Base-by-base conservation (phyloP, 2,113 vertebrate genomes). In the Emydura subglobosa region DNA sequence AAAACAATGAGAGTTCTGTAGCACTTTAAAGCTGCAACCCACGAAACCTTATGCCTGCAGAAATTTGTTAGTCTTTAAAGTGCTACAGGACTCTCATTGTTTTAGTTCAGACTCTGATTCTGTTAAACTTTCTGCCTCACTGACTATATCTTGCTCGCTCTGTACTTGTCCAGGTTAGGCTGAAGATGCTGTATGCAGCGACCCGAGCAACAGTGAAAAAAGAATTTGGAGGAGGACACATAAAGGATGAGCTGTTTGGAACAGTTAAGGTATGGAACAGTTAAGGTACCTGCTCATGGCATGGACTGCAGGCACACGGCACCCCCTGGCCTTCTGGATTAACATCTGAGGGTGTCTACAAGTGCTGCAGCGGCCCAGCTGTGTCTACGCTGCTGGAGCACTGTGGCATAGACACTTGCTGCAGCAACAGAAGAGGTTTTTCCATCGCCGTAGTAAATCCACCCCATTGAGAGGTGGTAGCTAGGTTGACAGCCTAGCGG, bases 151-250 rank as follows among this genome's bases (percentile, higher is more conserved):
- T 34, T 79, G 47, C 9, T 0, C 0, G 29, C n/a, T 85, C 51
- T 53, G 51, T 53, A 55, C 81, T 5, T 0, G 1, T 3, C 3
- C 92, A 99, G 99, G 99, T 99, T 88, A 99, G 99, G 97, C 99
- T 99, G 98, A 99, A 99, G 98, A 99, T 99, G 99, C 97, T 99
- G n/a, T 99, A 99, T 0, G 99, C 99, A 6, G 99, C 99, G 27
- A 99, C 99, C 3, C 98, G 99, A 94, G 99, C 99, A 49, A 99
- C 99, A 0, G 99, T 99, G 96, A 99, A 99, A 98, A 99, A 99
- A 96, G 99, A 99, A 97, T 99, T 99, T 94, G 99, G 99, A 0
- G 99, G 99, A 6, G 99, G 99, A 13, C 99, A 99, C 96, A 99
- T 99, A 88, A 99, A 99, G 97, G 99, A 99, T 0, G 99, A 99